Evolutionary conservation across 2,888 invertebrate species (phyloP).

Genomic region (Pseudococcus viburni): DNA sequence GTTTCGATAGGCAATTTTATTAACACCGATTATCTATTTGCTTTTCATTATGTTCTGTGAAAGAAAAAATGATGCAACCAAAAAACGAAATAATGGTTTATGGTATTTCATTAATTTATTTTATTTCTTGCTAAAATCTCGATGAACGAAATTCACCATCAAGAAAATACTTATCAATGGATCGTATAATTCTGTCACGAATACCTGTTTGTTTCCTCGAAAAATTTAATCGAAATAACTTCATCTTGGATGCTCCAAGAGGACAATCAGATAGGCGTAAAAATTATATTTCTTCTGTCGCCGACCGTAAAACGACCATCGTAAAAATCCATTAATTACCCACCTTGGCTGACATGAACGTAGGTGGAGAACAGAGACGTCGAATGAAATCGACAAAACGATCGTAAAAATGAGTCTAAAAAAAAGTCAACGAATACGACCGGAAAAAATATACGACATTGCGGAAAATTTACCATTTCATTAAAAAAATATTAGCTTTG

Average conservation of each 20-base stretch:
- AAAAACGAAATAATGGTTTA: too few relatives aligned
- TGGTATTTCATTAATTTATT: too few relatives aligned
- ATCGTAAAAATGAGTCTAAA: not conserved
- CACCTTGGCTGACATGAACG: not conserved
- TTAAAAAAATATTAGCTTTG: constrained; percentile 47
- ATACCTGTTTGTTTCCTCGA: not conserved
- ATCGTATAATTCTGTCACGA: not conserved
- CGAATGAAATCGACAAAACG: not conserved
- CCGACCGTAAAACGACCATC: not conserved
- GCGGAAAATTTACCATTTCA: constrained; percentile 28
- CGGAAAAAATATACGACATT: not conserved
- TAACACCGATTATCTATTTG: not conserved
- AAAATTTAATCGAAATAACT: not conserved
- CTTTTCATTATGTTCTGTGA: not conserved
- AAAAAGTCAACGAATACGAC: not conserved
- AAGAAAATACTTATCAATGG: too few relatives aligned
- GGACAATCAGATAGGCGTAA: not conserved
- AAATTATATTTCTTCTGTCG: not conserved
- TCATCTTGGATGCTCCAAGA: not conserved
- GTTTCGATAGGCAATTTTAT: not conserved
- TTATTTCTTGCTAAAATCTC: not conserved
- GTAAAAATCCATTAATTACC: constrained; percentile 30
- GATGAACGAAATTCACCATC: not conserved
- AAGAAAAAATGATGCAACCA: too few relatives aligned
- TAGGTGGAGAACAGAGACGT: not conserved